Evolutionary conservation across 2,113 vertebrate species (phyloP), one percentile per base, ranked within the genome.

Genomic region (Tamias sibiricus): DNA sequence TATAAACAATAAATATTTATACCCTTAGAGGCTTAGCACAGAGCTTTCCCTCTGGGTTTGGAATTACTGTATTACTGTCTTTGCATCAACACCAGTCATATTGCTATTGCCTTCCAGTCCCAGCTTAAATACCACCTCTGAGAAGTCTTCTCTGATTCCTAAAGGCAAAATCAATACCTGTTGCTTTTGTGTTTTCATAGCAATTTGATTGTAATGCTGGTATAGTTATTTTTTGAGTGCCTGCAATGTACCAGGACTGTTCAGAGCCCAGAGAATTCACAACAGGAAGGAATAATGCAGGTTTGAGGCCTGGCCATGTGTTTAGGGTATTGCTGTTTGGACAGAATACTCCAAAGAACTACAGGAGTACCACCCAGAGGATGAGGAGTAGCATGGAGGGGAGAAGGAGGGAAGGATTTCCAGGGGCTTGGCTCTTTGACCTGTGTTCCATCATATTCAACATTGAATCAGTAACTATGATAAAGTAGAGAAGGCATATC

Each of bases 381-480:
- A 1, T 3, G 22, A 75, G 8, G 11, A 80, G 26, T 16, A 57
- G 19, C 9, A n/a, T 40, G 6, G 2, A 52, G n/a, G 35, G 13
- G 26, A 82, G 17, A 52, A 52, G 2, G 8, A 2, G 37, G n/a
- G 40, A 75, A 62, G 8, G 3, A 1, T 54, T 85, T 93, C 28
- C 17, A 52, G 26, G 28, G 42, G 10, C 14, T 88, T 72, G 8
- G 3, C 47, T 64, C 32, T 94, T 81, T 92, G 62, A n/a, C 3
- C 10, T 75, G 4, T 22, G 5, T 68, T 72, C 28, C 24, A 47
- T 40, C 4, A 16, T 22, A 54, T 71, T 54, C 54, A 68, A 47
- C 71, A 89, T 83, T 86, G 81, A 75, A 92, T 94, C 66, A 83
- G n/a, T 79, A 37, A 32, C 57, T 69, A 79, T 92, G 69, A 62